Conservation (phyloP, 1,140 invertebrate species). For the Psilanteris sp. region DNA sequence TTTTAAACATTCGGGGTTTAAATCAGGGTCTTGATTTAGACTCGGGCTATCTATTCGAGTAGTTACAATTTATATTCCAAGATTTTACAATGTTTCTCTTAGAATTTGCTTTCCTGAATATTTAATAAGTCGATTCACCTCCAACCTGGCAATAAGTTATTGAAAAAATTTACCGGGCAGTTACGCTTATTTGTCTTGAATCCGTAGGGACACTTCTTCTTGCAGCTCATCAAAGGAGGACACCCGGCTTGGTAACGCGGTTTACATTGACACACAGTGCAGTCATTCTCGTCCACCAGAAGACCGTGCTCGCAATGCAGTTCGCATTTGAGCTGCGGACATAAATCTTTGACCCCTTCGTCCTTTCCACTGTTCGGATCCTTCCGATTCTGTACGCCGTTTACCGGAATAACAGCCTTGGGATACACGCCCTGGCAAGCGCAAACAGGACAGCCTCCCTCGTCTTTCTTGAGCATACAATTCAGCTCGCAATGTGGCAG, state of each 20-base stretch:
- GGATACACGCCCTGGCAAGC: constrained; percentile 57
- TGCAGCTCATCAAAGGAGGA: constrained; percentile 66
- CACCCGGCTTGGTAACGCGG: constrained; percentile 58
- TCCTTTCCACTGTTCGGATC: constrained; percentile 34
- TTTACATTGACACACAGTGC: constrained; percentile 72
- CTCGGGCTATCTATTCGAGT: too few relatives aligned
- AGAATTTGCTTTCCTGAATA: too few relatives aligned
- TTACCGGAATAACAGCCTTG: constrained; percentile 43
- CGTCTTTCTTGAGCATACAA: constrained; percentile 67
- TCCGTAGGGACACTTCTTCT: constrained; percentile 71
- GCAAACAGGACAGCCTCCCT: constrained; percentile 67
- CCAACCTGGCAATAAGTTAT: too few relatives aligned
- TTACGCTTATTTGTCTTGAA: constrained; percentile 71
- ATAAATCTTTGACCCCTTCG: constrained; percentile 54
- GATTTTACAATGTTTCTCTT: too few relatives aligned
- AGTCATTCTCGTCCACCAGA: constrained; percentile 73
- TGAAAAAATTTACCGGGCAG: constrained; percentile 68
- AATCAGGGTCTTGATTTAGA: too few relatives aligned
- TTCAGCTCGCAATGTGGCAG: constrained; percentile 64
- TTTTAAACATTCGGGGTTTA: too few relatives aligned
- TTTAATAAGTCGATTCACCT: too few relatives aligned
- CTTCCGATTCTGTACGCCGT: constrained; percentile 34
- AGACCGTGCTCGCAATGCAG: constrained; percentile 71
- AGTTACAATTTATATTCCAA: too few relatives aligned
- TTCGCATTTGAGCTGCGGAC: constrained; percentile 71